phyloP scores from a whole-genome alignment of 1,140 invertebrate genomes.

The Dreissena rostriformis region DNA sequence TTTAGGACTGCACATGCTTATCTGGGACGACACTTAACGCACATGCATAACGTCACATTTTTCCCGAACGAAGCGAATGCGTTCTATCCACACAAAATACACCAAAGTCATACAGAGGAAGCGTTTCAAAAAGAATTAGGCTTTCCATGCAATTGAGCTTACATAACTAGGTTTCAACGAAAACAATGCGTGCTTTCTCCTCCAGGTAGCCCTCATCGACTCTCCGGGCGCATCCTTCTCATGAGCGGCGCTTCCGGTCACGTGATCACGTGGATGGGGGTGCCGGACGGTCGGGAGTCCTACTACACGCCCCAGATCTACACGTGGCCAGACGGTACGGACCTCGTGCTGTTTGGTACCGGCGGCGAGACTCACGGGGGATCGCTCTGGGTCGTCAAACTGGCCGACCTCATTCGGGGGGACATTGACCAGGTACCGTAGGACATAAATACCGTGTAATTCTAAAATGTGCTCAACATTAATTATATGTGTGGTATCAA shows the following conservation, averaged over 20 bases:
- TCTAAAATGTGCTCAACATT: too few relatives aligned
- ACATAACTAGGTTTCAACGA: too few relatives aligned
- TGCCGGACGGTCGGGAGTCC: conserved; percentile 86
- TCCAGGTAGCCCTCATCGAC: conserved; percentile 60
- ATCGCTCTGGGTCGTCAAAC: conserved; percentile 86
- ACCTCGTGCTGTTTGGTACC: conserved; percentile 87
- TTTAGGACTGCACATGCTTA: too few relatives aligned
- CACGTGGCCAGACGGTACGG: conserved; percentile 77
- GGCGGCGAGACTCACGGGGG: conserved; percentile 89
- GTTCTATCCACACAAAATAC: too few relatives aligned
- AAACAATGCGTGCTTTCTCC: too few relatives aligned
- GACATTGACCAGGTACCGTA: conserved; percentile 82
- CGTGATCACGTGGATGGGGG: conserved; percentile 85
- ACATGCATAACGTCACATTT: too few relatives aligned
- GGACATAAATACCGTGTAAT: not conserved
- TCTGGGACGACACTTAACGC: too few relatives aligned
- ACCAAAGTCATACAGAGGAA: too few relatives aligned
- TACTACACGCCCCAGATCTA: conserved; percentile 86
- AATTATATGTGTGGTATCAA: too few relatives aligned
- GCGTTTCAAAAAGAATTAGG: too few relatives aligned
- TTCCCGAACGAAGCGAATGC: too few relatives aligned
- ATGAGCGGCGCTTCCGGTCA: conserved; percentile 88
- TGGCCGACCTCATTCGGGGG: conserved; percentile 84
- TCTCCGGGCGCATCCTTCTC: conserved; percentile 86
- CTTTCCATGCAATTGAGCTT: too few relatives aligned